Evolutionary conservation across 2,113 vertebrate genomes (phyloP).

Genomic region (Platysteira castanea): DNA sequence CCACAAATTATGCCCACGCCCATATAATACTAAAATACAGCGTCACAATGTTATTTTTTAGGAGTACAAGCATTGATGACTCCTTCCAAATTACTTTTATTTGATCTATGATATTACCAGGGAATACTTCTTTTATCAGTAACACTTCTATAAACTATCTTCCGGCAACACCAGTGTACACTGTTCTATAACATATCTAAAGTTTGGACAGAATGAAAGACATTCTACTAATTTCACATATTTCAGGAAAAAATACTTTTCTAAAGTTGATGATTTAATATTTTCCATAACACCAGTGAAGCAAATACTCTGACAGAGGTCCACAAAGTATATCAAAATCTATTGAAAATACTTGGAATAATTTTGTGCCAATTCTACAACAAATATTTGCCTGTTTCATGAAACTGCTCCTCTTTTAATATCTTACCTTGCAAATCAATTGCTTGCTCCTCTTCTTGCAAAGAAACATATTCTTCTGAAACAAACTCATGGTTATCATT

Average conservation of each 20-base stretch:
- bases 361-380: not conserved
- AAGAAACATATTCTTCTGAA: conserved; percentile 46
- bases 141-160: not conserved
- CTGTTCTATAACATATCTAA: not conserved
- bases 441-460: conserved; percentile 62
- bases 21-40: not conserved
- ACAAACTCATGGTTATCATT: conserved; percentile 45
- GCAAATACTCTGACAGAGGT: not conserved
- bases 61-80: not conserved
- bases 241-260: not conserved
- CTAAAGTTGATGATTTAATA: not conserved
- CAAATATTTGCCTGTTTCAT: not conserved
- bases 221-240: not conserved
- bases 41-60: not conserved
- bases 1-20: not conserved
- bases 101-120: not conserved
- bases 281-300: not conserved
- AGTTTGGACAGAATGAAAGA: not conserved
- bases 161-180: not conserved
- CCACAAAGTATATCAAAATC: not conserved
- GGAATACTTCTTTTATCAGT: not conserved
- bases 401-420: not conserved
- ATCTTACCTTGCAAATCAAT: conserved; percentile 62
- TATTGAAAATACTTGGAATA: not conserved
- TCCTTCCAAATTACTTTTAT: not conserved